These are phyloP conservation scores for Ligdia adustata DNA, from an alignment of 2,888 invertebrate species.

Conservation along the genomic window DNA sequence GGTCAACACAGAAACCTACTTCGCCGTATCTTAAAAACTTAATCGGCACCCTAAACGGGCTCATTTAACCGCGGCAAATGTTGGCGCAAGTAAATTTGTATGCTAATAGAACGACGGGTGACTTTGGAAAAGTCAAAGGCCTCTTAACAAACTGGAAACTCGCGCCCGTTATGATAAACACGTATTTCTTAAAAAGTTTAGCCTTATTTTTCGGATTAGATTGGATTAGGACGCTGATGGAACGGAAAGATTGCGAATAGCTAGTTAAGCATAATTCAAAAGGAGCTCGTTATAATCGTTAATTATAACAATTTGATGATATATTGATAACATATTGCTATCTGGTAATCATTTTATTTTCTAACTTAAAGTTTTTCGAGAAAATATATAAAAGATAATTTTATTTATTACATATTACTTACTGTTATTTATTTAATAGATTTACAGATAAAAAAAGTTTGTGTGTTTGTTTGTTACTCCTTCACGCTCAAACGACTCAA, in stretches of 20 bases:
- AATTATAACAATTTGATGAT: too few relatives aligned
- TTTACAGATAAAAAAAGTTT: too few relatives aligned
- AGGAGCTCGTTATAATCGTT: too few relatives aligned
- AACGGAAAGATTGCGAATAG: conserved; percentile 10
- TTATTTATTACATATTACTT: too few relatives aligned
- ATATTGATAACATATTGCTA: too few relatives aligned
- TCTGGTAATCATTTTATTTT: too few relatives aligned
- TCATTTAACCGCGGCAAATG: conserved; percentile 47
- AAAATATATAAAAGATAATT: too few relatives aligned
- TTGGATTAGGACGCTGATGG: conserved; percentile 14
- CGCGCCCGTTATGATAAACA: conserved; percentile 32
- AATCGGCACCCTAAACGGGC: conserved; percentile 45
- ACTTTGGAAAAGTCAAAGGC: conserved; percentile 29
- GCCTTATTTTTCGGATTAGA: conserved; percentile 14
- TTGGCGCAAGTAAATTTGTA: conserved; percentile 66
- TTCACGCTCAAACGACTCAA: too few relatives aligned
- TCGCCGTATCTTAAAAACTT: conserved; percentile 56
- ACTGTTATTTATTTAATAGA: too few relatives aligned
- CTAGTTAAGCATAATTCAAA: too few relatives aligned
- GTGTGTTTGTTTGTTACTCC: too few relatives aligned
- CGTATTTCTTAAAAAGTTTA: conserved; percentile 19
- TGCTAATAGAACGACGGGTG: conserved; percentile 62
- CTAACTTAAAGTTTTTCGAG: too few relatives aligned
- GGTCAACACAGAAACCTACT: conserved; percentile 31
- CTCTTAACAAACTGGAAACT: conserved; percentile 27